These are phyloP conservation scores for Lateolabrax maculatus DNA, from an alignment of 2,797 vertebrate species.

Conservation along the genomic window DNA sequence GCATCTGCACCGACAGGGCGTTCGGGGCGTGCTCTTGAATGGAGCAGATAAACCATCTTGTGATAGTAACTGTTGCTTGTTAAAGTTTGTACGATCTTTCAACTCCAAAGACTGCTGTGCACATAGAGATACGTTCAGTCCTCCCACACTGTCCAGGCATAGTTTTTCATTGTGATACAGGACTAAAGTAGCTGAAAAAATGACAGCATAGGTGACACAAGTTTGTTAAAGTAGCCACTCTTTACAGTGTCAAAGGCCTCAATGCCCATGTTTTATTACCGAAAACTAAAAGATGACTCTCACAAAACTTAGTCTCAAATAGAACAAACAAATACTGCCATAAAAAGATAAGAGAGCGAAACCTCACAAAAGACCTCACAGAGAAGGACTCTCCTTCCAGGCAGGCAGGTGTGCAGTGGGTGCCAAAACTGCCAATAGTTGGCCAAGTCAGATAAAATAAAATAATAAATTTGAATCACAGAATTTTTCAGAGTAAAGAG, in stretches of 20 bases:
- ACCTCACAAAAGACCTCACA: background rate
- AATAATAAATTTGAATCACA: slow-evolving; percentile 19
- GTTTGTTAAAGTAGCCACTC: background rate
- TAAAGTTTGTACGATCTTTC: background rate
- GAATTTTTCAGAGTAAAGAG: slow-evolving; percentile 6
- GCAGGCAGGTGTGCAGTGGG: background rate
- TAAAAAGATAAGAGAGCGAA: background rate
- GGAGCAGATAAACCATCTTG: background rate
- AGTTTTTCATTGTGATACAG: background rate
- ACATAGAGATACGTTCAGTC: background rate
- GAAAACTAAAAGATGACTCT: background rate
- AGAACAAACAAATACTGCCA: background rate
- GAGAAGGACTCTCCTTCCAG: background rate
- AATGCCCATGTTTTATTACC: background rate
- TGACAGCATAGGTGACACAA: background rate
- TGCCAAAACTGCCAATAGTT: background rate
- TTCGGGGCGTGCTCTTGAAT: slow-evolving; percentile 13
- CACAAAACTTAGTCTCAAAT: background rate
- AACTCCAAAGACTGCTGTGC: background rate
- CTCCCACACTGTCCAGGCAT: background rate
- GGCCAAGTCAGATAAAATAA: background rate
- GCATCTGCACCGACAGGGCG: background rate
- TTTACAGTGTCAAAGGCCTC: background rate
- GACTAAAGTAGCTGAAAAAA: background rate
- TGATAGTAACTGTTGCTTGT: background rate